Conservation (phyloP, 2,888 invertebrate species). For the Athrips mouffetella region DNA sequence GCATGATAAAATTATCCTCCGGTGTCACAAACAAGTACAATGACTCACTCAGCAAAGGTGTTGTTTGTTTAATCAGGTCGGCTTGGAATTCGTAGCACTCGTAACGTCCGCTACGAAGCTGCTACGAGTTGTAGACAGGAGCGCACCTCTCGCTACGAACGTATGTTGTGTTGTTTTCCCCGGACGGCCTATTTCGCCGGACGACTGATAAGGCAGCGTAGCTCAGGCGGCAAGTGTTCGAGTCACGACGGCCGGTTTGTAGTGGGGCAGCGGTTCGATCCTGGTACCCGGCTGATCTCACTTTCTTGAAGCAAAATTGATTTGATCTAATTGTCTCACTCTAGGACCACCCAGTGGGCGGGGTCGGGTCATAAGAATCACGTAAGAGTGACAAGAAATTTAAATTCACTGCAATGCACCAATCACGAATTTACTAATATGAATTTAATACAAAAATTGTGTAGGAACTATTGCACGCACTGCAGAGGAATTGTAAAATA, state of each 20-base stretch:
- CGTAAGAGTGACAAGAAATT: neutral
- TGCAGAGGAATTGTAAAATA: no score
- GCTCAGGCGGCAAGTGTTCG: neutral
- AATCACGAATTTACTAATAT: neutral
- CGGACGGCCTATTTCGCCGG: no score
- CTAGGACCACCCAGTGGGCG: no score
- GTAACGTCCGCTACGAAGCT: neutral
- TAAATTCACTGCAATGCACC: neutral
- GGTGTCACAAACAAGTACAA: neutral
- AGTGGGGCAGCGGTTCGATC: neutral
- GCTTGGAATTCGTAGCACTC: neutral
- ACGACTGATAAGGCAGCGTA: neutral
- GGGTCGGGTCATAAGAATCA: neutral
- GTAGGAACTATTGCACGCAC: no score
- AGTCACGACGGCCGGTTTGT: neutral
- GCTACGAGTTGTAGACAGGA: neutral
- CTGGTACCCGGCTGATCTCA: no score
- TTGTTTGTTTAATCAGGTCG: no score
- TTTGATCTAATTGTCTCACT: neutral
- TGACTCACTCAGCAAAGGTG: no score
- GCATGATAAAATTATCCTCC: neutral
- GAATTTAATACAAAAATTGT: no score
- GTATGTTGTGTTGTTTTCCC: no score
- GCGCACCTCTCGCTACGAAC: no score
- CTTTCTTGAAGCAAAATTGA: neutral